Evolutionary conservation across 2,797 vertebrate species (phyloP).

Genomic region (Tauraco hartlaubi): DNA sequence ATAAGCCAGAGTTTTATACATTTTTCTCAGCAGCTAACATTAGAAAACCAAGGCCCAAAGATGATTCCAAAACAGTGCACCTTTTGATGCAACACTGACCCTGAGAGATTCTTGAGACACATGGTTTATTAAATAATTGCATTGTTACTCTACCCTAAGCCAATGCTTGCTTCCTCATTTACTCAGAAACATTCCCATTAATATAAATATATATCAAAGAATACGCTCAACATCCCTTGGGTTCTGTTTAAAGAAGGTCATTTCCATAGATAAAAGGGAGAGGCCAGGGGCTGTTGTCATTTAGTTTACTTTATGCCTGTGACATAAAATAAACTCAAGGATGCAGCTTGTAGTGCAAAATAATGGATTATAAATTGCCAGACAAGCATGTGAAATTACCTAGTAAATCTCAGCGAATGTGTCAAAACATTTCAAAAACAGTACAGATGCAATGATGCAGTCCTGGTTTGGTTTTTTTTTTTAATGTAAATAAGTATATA

Average conservation of each 20-base stretch:
- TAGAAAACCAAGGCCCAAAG: not conserved
- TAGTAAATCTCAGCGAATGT: conserved; percentile 41
- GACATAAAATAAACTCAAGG: conserved; percentile 56
- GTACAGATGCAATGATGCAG: not conserved
- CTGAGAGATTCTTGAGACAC: not conserved
- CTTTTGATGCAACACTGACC: not conserved
- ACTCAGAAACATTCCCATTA: not conserved
- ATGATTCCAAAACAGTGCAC: not conserved
- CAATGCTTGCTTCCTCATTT: conserved; percentile 4
- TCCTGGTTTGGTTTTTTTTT: not conserved
- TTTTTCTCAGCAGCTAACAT: not conserved
- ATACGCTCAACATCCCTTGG: not conserved
- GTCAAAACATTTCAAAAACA: conserved; percentile 45
- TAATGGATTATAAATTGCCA: conserved; percentile 42
- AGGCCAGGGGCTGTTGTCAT: not conserved
- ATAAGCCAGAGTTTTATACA: not conserved
- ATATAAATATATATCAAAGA: conserved; percentile 17
- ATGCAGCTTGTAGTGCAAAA: conserved; percentile 25
- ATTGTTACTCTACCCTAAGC: not conserved
- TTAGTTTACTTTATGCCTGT: conserved; percentile 21
- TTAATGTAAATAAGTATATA: not conserved
- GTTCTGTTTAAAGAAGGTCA: conserved; percentile 34
- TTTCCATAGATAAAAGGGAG: conserved; percentile 18
- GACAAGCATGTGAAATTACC: conserved; percentile 28
- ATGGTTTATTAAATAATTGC: not conserved